Conservation (phyloP, 2,888 invertebrate species). For the Ellobium chinense region DNA sequence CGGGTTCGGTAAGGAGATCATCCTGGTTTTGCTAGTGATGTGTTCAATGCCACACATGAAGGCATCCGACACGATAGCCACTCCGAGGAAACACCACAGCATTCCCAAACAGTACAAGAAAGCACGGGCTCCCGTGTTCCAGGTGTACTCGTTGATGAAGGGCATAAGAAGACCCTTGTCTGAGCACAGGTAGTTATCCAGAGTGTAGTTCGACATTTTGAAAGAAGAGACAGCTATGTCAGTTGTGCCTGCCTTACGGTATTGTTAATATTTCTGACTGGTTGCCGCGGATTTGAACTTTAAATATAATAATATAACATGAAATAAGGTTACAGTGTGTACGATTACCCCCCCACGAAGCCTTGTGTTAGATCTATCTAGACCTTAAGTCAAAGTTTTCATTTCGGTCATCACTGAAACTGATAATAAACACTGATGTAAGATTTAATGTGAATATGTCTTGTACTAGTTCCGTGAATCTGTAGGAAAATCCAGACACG, state of each 20-base stretch:
- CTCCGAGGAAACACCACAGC: slow-evolving; percentile 82
- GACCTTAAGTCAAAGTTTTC: too few relatives aligned
- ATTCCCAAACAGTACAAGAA: slow-evolving; percentile 80
- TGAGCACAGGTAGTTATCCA: slow-evolving; percentile 56
- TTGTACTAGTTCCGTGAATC: too few relatives aligned
- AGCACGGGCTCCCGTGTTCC: slow-evolving; percentile 79
- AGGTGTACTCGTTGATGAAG: slow-evolving; percentile 80
- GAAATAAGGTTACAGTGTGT: too few relatives aligned
- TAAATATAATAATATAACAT: too few relatives aligned
- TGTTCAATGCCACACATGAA: slow-evolving; percentile 83
- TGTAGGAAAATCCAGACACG: too few relatives aligned
- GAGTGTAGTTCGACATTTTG: slow-evolving; percentile 9
- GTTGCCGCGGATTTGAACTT: too few relatives aligned
- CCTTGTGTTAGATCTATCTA: neutral
- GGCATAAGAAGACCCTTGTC: slow-evolving; percentile 79
- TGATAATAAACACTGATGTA: too few relatives aligned
- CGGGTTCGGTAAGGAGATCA: slow-evolving; percentile 75
- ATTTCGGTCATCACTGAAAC: too few relatives aligned
- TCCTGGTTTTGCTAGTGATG: slow-evolving; percentile 82
- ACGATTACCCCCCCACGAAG: too few relatives aligned
- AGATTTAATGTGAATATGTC: too few relatives aligned
- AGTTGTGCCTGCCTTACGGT: too few relatives aligned
- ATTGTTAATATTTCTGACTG: too few relatives aligned
- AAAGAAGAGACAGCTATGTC: neutral
- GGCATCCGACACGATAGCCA: slow-evolving; percentile 83